Conservation (phyloP, 2,797 vertebrate genomes). For the Malurus splendens region DNA sequence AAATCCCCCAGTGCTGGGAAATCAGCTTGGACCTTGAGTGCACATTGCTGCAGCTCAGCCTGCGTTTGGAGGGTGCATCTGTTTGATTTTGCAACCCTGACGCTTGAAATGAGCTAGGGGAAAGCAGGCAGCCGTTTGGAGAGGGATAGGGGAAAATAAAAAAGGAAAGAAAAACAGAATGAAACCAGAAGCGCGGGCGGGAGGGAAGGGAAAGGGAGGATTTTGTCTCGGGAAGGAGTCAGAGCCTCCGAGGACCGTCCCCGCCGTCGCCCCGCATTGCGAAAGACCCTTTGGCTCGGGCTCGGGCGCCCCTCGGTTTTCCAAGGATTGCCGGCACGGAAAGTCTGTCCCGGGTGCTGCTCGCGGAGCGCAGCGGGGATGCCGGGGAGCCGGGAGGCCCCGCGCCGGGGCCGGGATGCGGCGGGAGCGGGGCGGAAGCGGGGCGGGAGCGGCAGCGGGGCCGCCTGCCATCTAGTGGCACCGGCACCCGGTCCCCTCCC, state of each 20-base stretch:
- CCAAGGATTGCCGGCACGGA: background rate
- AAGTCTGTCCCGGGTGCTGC: background rate
- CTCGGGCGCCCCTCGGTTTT: conserved; percentile 16
- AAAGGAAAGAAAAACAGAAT: background rate
- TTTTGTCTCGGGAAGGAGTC: background rate
- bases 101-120: background rate
- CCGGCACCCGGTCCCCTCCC: background rate
- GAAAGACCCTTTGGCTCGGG: background rate
- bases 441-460: background rate
- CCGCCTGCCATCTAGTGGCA: conserved; percentile 32
- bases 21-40: background rate
- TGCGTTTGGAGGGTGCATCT: background rate
- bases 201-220: background rate
- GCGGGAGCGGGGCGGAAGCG: background rate
- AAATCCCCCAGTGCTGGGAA: background rate
- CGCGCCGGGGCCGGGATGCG: background rate
- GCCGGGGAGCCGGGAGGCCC: conserved; percentile 33
- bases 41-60: background rate
- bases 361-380: conserved; percentile 19
- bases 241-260: background rate
- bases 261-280: background rate
- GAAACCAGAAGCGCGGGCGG: background rate
- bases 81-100: background rate
- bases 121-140: background rate
- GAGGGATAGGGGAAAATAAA: background rate